These are phyloP conservation scores for Cheilinus undulatus DNA, from an alignment of 2,113 vertebrate genomes.

Conservation along the genomic window DNA sequence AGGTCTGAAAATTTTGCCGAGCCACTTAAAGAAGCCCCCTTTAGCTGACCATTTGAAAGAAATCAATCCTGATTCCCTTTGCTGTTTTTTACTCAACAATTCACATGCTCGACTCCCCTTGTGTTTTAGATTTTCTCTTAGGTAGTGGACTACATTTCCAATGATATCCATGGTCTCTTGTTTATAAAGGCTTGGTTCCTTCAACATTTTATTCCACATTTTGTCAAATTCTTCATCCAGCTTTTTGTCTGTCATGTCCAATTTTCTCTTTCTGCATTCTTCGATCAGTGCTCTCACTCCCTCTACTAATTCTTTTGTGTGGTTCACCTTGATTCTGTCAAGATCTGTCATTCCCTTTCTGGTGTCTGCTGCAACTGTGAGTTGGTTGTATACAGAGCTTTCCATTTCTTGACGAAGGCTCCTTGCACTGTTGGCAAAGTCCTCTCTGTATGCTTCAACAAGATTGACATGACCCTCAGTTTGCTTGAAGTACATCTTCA, in stretches of 20 bases:
- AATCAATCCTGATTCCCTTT: fast-evolving
- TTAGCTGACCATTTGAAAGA: conserved; percentile 13
- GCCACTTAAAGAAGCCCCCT: fast-evolving
- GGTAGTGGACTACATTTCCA: fast-evolving
- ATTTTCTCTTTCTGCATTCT: conserved; percentile 2
- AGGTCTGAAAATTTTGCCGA: fast-evolving
- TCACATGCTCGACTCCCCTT: conserved; percentile 23
- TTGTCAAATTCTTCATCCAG: conserved; percentile 48
- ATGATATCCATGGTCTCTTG: background rate
- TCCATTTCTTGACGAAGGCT: conserved; percentile 46
- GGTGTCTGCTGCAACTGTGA: conserved; percentile 38
- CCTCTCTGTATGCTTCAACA: conserved; percentile 65
- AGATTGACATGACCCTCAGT: conserved; percentile 61
- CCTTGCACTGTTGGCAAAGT: conserved; percentile 61
- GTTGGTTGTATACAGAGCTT: background rate
- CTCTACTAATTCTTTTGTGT: conserved; percentile 38
- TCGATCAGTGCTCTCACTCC: conserved; percentile 50
- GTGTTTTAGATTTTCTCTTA: conserved; percentile 23
- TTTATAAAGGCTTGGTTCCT: background rate
- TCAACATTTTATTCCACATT: conserved; percentile 54
- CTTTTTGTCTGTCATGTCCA: conserved; percentile 7
- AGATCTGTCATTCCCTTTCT: conserved; percentile 51
- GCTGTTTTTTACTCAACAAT: fast-evolving
- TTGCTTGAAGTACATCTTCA: conserved; percentile 66
- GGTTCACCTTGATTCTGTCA: conserved; percentile 40